Evolutionary conservation across 2,888 invertebrate genomes (phyloP).

Genomic region (Ophion ellenae): DNA sequence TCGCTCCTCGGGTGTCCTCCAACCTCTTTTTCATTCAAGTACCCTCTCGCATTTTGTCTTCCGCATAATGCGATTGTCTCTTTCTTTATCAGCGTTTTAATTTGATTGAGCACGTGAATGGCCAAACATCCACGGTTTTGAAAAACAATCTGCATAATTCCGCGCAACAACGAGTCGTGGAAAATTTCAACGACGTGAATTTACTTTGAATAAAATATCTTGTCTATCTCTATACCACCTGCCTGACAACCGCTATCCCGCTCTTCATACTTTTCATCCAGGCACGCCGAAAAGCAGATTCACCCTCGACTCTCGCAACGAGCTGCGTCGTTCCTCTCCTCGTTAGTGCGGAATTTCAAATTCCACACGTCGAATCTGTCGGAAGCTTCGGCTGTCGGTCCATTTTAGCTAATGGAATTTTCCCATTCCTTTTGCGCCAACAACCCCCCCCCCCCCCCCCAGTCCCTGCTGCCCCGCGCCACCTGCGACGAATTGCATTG

Average conservation of each 20-base stretch:
- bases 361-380: slow-evolving; percentile 56
- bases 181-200: slow-evolving; percentile 33
- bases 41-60: neutral
- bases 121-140: slow-evolving; percentile 32
- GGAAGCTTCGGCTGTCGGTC: slow-evolving; percentile 25
- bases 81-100: slow-evolving; percentile 41
- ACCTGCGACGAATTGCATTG: neutral
- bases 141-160: slow-evolving; percentile 51
- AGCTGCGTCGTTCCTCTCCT: slow-evolving; percentile 41
- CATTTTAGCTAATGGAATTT: slow-evolving; percentile 66
- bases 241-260: no score
- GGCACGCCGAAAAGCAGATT: neutral
- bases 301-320: slow-evolving; percentile 8
- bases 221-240: neutral
- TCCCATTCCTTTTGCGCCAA: neutral
- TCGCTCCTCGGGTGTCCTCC: no score
- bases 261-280: no score
- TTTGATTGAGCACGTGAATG: slow-evolving; percentile 16
- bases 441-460: neutral
- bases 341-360: slow-evolving; percentile 62
- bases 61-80: neutral
- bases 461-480: neutral
- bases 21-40: no score
- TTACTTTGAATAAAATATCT: slow-evolving; percentile 44
- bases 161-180: slow-evolving; percentile 23